Evolutionary conservation across 2,888 invertebrate species (phyloP).

Genomic region (Agrochola lota): DNA sequence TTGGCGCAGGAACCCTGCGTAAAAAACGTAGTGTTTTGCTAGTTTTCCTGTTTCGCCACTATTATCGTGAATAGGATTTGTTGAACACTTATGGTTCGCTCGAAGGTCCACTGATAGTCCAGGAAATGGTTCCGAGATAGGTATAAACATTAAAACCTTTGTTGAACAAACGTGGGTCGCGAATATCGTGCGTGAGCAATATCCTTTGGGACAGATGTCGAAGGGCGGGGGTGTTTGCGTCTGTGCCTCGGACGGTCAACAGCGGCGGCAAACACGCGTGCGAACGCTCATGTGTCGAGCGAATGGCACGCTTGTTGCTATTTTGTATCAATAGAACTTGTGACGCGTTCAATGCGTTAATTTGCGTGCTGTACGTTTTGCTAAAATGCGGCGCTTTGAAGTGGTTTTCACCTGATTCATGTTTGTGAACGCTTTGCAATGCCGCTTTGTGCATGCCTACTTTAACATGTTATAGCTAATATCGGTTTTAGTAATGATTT

Average conservation of each 20-base stretch:
- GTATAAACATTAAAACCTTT: conserved; percentile 76
- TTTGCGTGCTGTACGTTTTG: conserved; percentile 54
- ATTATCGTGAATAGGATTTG: conserved; percentile 12
- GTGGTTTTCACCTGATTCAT: conserved; percentile 62
- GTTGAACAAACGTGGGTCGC: conserved; percentile 76
- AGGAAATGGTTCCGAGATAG: conserved; percentile 72
- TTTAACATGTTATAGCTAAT: conserved; percentile 37
- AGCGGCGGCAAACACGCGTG: conserved; percentile 82
- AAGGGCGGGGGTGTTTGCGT: conserved; percentile 77
- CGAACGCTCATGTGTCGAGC: conserved; percentile 79
- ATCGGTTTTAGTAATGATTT: conserved; percentile 43
- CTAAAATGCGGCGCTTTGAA: conserved; percentile 62
- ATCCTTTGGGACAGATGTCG: conserved; percentile 80
- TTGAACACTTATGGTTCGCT: conserved; percentile 42
- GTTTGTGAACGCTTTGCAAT: conserved; percentile 46
- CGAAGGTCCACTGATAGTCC: conserved; percentile 45
- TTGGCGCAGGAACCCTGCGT: conserved; percentile 1
- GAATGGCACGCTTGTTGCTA: conserved; percentile 72
- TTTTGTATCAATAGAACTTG: conserved; percentile 74
- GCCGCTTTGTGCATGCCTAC: conserved; percentile 37
- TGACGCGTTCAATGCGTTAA: conserved; percentile 60
- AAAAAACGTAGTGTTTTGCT: conserved; percentile 14
- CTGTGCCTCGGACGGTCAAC: conserved; percentile 80
- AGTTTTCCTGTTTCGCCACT: conserved; percentile 17
- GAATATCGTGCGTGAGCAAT: conserved; percentile 83